These are phyloP conservation scores for Dreissena polymorpha DNA, from an alignment of 1,140 invertebrate species.

Conservation along the genomic window DNA sequence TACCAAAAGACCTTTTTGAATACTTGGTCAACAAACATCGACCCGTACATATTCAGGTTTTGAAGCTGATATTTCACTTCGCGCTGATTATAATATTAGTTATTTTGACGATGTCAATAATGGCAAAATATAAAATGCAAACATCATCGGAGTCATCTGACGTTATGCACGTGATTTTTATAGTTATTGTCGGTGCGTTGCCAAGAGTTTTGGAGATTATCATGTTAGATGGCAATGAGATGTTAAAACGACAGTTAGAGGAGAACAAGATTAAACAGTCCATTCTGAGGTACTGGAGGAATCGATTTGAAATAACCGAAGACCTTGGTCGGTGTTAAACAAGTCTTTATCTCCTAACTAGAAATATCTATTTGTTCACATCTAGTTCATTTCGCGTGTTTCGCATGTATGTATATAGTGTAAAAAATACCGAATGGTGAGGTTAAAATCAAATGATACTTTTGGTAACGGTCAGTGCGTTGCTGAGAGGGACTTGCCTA, in stretches of 20 bases:
- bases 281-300: constrained; percentile 16
- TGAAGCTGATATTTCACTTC: constrained; percentile 4
- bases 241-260: background rate
- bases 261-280: background rate
- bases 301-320: too few species aligned
- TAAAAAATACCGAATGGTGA: too few species aligned
- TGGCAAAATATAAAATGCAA: background rate
- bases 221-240: background rate
- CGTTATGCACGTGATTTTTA: constrained; percentile 22
- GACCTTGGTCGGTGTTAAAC: too few species aligned
- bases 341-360: too few species aligned
- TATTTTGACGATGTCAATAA: background rate
- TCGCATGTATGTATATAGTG: too few species aligned
- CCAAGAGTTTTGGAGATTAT: constrained; percentile 4
- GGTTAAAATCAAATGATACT: too few species aligned
- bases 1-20: constrained; percentile 33
- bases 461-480: too few species aligned
- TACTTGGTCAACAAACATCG: constrained; percentile 11
- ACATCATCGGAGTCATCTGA: background rate
- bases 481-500: too few species aligned
- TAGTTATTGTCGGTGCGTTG: constrained; percentile 9
- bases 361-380: too few species aligned
- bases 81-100: background rate
- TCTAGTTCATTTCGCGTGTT: too few species aligned
- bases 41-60: constrained; percentile 22